These are phyloP conservation scores for Habroteleia sp. DNA, from an alignment of 2,888 invertebrate genomes.

Conservation along the genomic window DNA sequence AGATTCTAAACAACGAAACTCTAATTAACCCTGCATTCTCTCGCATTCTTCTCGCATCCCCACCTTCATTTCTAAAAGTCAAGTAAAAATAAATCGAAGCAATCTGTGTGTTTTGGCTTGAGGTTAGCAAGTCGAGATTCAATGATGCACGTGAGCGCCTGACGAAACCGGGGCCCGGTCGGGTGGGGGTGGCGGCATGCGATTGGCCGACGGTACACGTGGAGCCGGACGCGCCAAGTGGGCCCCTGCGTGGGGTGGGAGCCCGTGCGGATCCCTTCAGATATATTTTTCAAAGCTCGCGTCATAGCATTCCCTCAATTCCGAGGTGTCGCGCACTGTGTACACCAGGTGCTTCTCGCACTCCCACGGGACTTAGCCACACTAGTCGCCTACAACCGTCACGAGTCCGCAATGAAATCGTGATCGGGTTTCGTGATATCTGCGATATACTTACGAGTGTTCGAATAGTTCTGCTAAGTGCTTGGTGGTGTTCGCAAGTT, in stretches of 20 bases:
- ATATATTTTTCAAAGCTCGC: conserved; percentile 59
- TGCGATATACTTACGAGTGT: conserved; percentile 3
- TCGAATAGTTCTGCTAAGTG: conserved; percentile 1
- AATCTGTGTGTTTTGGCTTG: conserved; percentile 30
- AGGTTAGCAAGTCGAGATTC: conserved; percentile 51
- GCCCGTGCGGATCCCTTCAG: conserved; percentile 34
- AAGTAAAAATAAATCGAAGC: conserved; percentile 3
- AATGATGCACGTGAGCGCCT: conserved; percentile 30
- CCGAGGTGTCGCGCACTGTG: conserved; percentile 55
- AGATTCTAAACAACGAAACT: conserved; percentile 10
- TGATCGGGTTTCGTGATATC: conserved; percentile 31
- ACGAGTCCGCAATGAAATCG: conserved; percentile 60
- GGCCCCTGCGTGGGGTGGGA: conserved; percentile 46
- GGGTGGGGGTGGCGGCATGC: conserved; percentile 12
- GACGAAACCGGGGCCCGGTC: conserved; percentile 6
- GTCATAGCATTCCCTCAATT: conserved; percentile 49
- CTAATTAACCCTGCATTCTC: conserved; percentile 5
- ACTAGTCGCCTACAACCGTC: conserved; percentile 14
- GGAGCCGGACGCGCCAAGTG: conserved; percentile 42
- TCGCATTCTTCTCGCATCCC: neutral
- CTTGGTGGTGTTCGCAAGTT: conserved; percentile 4
- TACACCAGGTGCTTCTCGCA: conserved; percentile 46
- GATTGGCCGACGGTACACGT: conserved; percentile 65
- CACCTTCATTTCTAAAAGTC: neutral
- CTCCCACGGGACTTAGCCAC: conserved; percentile 1